Evolutionary conservation across 2,888 invertebrate genomes (phyloP).

Genomic region (Iphiclides podalirius): DNA sequence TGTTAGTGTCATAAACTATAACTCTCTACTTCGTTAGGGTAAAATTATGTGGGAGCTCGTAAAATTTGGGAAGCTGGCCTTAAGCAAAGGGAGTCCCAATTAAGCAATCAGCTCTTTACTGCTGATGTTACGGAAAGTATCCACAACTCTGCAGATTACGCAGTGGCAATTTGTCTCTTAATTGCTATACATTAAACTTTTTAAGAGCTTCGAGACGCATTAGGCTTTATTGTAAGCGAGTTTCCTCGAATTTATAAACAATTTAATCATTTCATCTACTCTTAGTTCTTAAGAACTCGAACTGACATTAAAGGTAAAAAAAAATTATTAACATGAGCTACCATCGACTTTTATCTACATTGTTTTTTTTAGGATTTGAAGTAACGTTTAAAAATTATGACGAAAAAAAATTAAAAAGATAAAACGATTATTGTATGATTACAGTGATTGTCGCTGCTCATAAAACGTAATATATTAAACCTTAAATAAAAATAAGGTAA

Average conservation of each 20-base stretch:
- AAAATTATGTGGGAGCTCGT: neutral
- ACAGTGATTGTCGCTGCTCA: too few relatives aligned
- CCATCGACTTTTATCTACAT: too few relatives aligned
- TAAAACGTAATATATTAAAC: too few relatives aligned
- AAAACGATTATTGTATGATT: too few relatives aligned
- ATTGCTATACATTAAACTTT: conserved; percentile 10
- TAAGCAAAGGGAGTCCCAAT: conserved; percentile 4
- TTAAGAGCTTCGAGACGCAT: neutral
- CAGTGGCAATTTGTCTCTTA: conserved; percentile 13
- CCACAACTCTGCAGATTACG: conserved; percentile 7
- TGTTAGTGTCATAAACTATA: too few relatives aligned
- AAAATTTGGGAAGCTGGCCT: conserved; percentile 6
- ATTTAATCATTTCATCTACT: neutral
- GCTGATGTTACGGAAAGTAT: conserved; percentile 9
- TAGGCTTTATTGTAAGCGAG: neutral
- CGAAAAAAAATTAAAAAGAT: neutral
- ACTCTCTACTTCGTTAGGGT: too few relatives aligned
- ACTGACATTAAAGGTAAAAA: too few relatives aligned
- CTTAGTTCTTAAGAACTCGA: neutral
- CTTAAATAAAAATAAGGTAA: too few relatives aligned
- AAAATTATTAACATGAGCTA: too few relatives aligned
- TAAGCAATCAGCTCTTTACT: conserved; percentile 7
- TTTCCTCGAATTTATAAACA: neutral
- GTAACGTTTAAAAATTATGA: too few relatives aligned
- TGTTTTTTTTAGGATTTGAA: too few relatives aligned